Evolutionary conservation across 2,113 vertebrate species (phyloP), one percentile per base, ranked within the genome.

Genomic region (Rhynchomys soricoides): DNA sequence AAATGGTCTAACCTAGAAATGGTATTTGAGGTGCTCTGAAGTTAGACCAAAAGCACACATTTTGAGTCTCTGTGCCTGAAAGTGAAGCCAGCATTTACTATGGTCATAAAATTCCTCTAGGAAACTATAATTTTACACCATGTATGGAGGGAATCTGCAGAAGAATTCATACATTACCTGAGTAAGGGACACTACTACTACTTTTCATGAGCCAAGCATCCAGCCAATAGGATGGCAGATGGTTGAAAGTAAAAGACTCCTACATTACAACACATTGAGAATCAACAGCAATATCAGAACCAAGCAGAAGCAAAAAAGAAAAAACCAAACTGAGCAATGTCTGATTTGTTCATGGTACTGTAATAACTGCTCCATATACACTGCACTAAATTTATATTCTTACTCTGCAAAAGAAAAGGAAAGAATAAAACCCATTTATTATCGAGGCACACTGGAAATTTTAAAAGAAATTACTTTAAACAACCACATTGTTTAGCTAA

Each of bases 401-500:
- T 37, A 74, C 17, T 93, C 70, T 74, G 66, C 16, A 71, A 96
- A 92, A 89, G 15, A 96, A 97, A 95, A 37, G 78, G 12, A 71
- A 86, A 75, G 62, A 26, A 93, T 31, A 52, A 95, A 96, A 1
- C 52, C 77, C 26, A 93, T 37, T 26, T 48, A 93, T 87, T 66
- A 87, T 24, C 90, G 96, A 90, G 83, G 6, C 29, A n/a, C 64
- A 7, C 29, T 31, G 17, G 19, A 64, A 97, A 95, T 1, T 87
- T 1, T 40, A 95, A 79, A 92, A 77, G 21, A 96, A 97, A 97
- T 78, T 73, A 75, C 16, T 12, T 85, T 62, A 94, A 98, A 97
- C 87, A 98, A 97, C 90, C 97, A 97, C 93, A 98, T 40, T 93
- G 96, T 98, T 98, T 98, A 96, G 98, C 98, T 96, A 98, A 98